Percentiles rank a stretch among this genome's conserved stretches.
phyloP scores from a whole-genome alignment of 2,888 invertebrate species.

The Sipha maydis region DNA sequence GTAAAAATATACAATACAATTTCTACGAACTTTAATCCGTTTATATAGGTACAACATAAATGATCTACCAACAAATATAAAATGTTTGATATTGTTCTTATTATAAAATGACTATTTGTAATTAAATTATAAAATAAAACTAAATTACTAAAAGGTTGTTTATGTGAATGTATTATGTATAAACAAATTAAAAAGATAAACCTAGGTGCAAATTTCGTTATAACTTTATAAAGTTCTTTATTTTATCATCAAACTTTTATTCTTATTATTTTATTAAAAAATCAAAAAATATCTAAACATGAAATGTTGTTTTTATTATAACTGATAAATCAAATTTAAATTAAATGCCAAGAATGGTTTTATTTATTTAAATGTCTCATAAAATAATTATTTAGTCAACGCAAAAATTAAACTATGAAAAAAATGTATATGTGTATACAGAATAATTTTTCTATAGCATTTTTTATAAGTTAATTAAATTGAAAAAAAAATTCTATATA shows the following conservation, averaged over 20 bases:
- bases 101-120: too few species aligned
- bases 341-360: background rate
- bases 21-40: too few species aligned
- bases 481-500: too few species aligned
- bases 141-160: background rate
- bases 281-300: background rate
- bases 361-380: background rate
- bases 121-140: too few species aligned
- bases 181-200: background rate
- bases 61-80: too few species aligned
- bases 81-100: too few species aligned
- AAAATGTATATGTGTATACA: too few species aligned
- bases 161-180: background rate
- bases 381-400: background rate
- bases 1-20: too few species aligned
- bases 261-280: conserved; percentile 2
- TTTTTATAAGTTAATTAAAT: too few species aligned
- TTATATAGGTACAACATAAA: too few species aligned
- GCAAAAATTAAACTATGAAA: background rate
- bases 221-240: conserved; percentile 42
- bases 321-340: conserved; percentile 22
- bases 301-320: background rate
- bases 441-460: too few species aligned
- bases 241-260: conserved; percentile 35
- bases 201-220: conserved; percentile 13